Evolutionary conservation across 1,140 invertebrate species (phyloP), one percentile per base, ranked within the genome.

Genomic region (Hermatobates lingyangjiaoensis): DNA sequence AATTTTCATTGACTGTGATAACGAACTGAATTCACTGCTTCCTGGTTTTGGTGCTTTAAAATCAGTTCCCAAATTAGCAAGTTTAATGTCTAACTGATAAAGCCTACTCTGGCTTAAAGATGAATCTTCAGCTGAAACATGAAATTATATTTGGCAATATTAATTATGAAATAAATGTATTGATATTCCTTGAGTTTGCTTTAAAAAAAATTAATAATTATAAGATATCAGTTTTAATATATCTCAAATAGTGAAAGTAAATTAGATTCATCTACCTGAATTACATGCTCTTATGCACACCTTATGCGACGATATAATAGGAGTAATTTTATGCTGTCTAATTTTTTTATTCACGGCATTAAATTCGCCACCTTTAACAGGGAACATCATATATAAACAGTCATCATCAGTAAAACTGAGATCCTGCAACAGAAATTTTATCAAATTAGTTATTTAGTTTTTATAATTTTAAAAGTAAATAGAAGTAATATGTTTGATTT

Each of bases 321-420:
- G 90, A 1, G 77, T 75, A 1, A 66, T 65, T 44, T 79, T 73
- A 62, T 95, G 91, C 59, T 89, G 88, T 48, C 77, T 71, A 34
- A 90, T 88, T 59, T 83, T 83, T 64, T 90, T 92, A 63, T 80
- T 87, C 12, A 86, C 81, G 15, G 79, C 68, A 64, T 91, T 80
- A 64, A 83, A 89, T 3, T 65, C 70, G 2, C 90, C 89, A 7
- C 90, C 90, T 62, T 81, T 77, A 0, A 85, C 74, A 1, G 86
- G 83, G 70, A 88, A 94, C 73, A 93, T 81, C 63, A 94, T 74
- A 66, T 89, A 91, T 2, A 86, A 66, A 62, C 89, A 94, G 45
- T 81, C 71, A 4, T 80, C 76, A 58, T 89, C 80, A 0, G 80
- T 80, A 65, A 94, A 90, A 25, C 81, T 78, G 27, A 89, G 66